Percentiles rank a stretch among this genome's conserved stretches.
Conservation (phyloP, 1,140 invertebrate genomes). For the Drosophila pachea region DNA sequence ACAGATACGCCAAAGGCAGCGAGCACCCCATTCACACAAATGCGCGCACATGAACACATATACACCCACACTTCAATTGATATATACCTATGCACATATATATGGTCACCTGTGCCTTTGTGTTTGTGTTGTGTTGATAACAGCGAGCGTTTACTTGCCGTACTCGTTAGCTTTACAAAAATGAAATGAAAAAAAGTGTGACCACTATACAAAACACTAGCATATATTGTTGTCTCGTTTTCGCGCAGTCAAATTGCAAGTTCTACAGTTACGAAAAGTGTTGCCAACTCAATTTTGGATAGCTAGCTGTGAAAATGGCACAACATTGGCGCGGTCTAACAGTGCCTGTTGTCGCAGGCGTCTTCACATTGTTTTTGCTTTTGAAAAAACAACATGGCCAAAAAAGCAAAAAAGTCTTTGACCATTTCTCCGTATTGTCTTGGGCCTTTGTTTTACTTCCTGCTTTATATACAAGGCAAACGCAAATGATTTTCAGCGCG, state of each 20-base stretch:
- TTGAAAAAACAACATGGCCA: constrained; percentile 31
- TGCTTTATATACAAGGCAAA: constrained; percentile 39
- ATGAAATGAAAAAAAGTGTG: constrained; percentile 23
- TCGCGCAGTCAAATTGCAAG: constrained; percentile 32
- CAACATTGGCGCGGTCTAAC: constrained; percentile 64
- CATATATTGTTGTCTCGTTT: constrained; percentile 42
- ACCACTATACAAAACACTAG: constrained; percentile 26
- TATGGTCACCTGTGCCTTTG: constrained; percentile 38
- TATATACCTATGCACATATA: constrained; percentile 7
- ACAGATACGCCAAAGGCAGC: constrained; percentile 14
- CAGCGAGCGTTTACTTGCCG: constrained; percentile 37
- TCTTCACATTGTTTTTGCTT: constrained; percentile 24
- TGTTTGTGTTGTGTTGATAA: constrained; percentile 41
- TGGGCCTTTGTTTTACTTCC: constrained; percentile 58
- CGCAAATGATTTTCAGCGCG: constrained; percentile 11
- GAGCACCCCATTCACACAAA: constrained; percentile 5
- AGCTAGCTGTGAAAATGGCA: constrained; percentile 36
- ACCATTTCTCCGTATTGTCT: constrained; percentile 39
- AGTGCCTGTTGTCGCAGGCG: constrained; percentile 62
- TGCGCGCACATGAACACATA: neutral
- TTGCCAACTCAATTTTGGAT: constrained; percentile 65
- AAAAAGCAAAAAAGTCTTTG: constrained; percentile 35
- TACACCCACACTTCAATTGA: neutral
- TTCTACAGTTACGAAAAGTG: constrained; percentile 33
- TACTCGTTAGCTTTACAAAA: constrained; percentile 32